A percentile compares a stretch with the other conserved stretches of the same genome.
Conservation (phyloP, 2,888 invertebrate species). For the Macrosoma leucophasiata region DNA sequence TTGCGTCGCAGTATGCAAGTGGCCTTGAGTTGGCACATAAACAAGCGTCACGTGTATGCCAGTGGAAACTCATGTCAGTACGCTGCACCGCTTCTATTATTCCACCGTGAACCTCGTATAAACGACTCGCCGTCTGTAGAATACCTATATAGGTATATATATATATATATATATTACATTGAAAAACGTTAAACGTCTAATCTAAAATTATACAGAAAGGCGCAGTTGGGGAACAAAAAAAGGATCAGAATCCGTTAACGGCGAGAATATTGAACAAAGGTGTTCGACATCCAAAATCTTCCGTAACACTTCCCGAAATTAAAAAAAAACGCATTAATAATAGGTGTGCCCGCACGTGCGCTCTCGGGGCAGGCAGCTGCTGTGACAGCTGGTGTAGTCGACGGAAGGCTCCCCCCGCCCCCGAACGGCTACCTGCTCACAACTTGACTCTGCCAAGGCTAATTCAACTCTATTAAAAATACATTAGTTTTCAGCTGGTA, state of each 20-base stretch:
- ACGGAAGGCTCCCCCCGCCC: constrained; percentile 45
- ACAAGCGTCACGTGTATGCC: constrained; percentile 61
- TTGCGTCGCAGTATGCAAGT: constrained; percentile 59
- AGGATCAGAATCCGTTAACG: constrained; percentile 19
- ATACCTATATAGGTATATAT: constrained; percentile 7
- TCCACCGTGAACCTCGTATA: constrained; percentile 12
- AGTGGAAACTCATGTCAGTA: constrained; percentile 30
- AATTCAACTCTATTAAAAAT: constrained; percentile 27
- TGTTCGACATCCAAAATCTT: no score
- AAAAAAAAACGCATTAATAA: constrained; percentile 60
- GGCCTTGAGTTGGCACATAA: constrained; percentile 61
- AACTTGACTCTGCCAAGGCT: constrained; percentile 41
- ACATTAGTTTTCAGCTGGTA: constrained; percentile 30
- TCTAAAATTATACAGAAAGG: not conserved
- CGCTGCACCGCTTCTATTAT: constrained; percentile 21
- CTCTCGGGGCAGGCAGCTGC: constrained; percentile 58
- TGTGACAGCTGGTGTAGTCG: constrained; percentile 64
- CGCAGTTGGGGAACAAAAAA: not conserved
- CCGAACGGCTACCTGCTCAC: constrained; percentile 43
- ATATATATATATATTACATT: constrained; percentile 4
- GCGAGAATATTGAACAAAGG: constrained; percentile 32
- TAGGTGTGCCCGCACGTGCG: constrained; percentile 69
- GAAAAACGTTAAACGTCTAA: constrained; percentile 2
- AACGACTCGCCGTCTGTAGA: constrained; percentile 9
- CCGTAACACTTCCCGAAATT: constrained; percentile 45